Evolutionary conservation across 2,113 vertebrate species (phyloP), one percentile per base, ranked within the genome.

Genomic region (Lagopus leucura): DNA sequence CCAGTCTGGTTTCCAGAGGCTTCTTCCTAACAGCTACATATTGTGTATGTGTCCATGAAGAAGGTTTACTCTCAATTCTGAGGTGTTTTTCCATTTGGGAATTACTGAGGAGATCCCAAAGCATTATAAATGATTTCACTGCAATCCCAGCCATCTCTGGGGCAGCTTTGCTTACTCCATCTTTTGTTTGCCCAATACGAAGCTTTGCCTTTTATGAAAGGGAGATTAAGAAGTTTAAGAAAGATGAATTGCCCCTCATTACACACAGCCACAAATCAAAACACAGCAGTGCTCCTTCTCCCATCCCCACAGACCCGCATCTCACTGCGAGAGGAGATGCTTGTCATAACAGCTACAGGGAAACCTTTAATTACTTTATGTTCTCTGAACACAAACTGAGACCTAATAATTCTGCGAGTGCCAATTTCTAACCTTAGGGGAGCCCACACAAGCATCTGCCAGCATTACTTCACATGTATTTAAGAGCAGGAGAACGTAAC

Each of bases 311-410:
- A 83, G 71, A 63, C 64, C 43, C 13, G 54, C 65, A 66, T 72
- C 64, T 79, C 18, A 21, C 9, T 84, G 40, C 58, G 66, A 47
- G 77, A 75, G 28, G 42, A 55, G 74, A 43, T 83, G 74, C 84
- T 92, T 93, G 84, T 94, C 30, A 22, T 89, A 82, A 88, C 34
- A 84, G 47, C 81, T 74, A 55, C 65, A 71, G 81, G 80, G 90
- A 94, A 93, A 61, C 82, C 88, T 95, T 93, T 92, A 92, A 92
- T 96, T 90, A 90, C 86, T 92, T 96, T 91, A 82, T 93, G 85
- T 78, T 50, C 77, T 93, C 55, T 73, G 74, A 83, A 93, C 54
- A 76, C 77, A 92, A 90, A 87, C 77, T 28, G 91, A 91, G 83
- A 65, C 75, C 82, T 90, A 83, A 81, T 93, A 94, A 92, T 94